Percentiles rank a stretch among this genome's conserved stretches.
Conservation (phyloP, 2,888 invertebrate genomes). For the Ormyrus pomaceus region DNA sequence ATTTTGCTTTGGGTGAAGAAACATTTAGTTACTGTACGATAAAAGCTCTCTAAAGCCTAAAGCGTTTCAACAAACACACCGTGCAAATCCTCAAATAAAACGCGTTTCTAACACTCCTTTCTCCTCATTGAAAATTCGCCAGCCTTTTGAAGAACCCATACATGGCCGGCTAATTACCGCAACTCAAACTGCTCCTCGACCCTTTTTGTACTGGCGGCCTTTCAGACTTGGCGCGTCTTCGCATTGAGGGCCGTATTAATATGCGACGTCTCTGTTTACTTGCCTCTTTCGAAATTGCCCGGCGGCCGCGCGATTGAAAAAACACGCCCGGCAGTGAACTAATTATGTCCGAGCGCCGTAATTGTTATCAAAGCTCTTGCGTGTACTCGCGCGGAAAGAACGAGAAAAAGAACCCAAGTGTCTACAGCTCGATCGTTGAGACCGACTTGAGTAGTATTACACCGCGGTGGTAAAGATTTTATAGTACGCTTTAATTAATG, state of each 20-base stretch:
- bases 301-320: slow-evolving; percentile 7
- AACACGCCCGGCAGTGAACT: not conserved
- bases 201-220: not conserved
- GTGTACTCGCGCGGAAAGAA: not conserved
- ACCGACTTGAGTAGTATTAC: too few species aligned
- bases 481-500: too few species aligned
- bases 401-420: too few species aligned
- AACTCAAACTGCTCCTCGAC: not conserved
- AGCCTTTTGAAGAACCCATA: not conserved
- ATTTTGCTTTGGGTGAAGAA: too few species aligned
- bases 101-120: too few species aligned
- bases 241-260: not conserved
- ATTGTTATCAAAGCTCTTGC: slow-evolving; percentile 25
- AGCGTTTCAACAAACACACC: too few species aligned
- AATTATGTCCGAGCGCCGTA: slow-evolving; percentile 7
- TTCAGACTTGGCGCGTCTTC: slow-evolving; percentile 19
- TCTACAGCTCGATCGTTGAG: too few species aligned
- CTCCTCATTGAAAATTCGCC: too few species aligned
- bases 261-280: slow-evolving; percentile 60
- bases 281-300: slow-evolving; percentile 56
- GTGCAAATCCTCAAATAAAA: too few species aligned
- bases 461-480: too few species aligned
- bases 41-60: too few species aligned
- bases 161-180: slow-evolving; percentile 31
- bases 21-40: too few species aligned